Base-by-base conservation (phyloP, 2,797 vertebrate species). In the Otolemur crassicaudatus region DNA sequence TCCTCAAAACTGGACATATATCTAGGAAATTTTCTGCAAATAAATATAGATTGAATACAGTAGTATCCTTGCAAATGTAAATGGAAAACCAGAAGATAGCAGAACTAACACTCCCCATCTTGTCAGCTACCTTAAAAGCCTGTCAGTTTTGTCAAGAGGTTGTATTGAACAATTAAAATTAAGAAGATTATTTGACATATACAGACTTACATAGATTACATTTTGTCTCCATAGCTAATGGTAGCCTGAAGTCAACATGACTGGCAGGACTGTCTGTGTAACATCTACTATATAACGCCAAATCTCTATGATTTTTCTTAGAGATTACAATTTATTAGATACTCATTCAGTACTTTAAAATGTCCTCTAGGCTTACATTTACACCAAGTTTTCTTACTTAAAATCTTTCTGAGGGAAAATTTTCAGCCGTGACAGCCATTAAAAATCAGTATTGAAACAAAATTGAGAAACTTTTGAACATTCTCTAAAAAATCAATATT, bases 361-460 rank as follows among this genome's bases (percentile, higher is more conserved):
- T 70, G 79, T 27, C 13, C 70, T 20, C 29, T 95, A 76, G 46
- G 37, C 8, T 46, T 76, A 70, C 19, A 2, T 69, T 84, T 60
- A 25, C 43, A 27, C 9, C 7, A 27, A 95, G 70, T 4, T 80
- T 91, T 69, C 46, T 79, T 72, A 75, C 56, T 73, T 72, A 85
- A 60, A 67, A 61, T 69, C 14, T 37, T 94, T 37, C 65, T 75
- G 29, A 56, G 73, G n/a, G 31, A 91, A 95, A 61, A n/a, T 37
- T 81, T 69, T 61, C 79, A 69, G 13, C 34, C 63, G 31, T 65
- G 37, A 87, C 12, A 65, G 25, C 25, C 53, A 72, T 79, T 87
- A 91, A 95, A 93, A 83, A 29, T 31, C 34, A 58, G 27, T 82
- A 83, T 34, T 65, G 31, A 94, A 75, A 92, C 31, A 87, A 79